Evolutionary conservation across 2,888 invertebrate genomes (phyloP).

Genomic region (Agrotis clavis): DNA sequence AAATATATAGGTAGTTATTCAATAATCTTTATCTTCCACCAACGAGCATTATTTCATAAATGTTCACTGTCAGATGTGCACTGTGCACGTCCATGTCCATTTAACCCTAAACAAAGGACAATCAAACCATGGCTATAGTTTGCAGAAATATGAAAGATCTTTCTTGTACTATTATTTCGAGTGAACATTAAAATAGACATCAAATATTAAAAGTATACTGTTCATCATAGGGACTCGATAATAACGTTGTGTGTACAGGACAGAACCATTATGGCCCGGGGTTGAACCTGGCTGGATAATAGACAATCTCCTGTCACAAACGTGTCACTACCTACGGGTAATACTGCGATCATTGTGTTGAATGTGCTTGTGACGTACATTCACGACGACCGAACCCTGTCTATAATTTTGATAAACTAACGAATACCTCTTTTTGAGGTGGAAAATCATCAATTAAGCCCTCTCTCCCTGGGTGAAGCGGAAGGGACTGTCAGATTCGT

Average conservation of each 20-base stretch:
- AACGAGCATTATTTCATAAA: too few relatives aligned
- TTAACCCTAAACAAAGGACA: too few relatives aligned
- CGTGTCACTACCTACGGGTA: not conserved
- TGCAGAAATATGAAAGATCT: too few relatives aligned
- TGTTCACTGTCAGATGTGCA: too few relatives aligned
- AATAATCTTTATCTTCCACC: too few relatives aligned
- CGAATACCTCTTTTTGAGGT: not conserved
- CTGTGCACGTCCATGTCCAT: too few relatives aligned
- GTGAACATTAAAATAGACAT: not conserved
- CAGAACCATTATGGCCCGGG: not conserved
- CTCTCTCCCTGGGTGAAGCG: too few relatives aligned
- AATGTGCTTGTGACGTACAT: not conserved
- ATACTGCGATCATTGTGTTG: not conserved
- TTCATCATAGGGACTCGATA: not conserved
- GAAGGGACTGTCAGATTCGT: too few relatives aligned
- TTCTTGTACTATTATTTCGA: not conserved
- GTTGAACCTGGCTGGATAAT: conserved; percentile 10
- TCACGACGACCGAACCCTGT: not conserved
- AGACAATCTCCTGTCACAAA: conserved; percentile 23
- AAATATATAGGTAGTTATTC: too few relatives aligned
- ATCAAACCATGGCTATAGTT: too few relatives aligned
- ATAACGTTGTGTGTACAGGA: conserved; percentile 1
- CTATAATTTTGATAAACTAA: not conserved
- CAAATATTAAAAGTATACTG: conserved; percentile 12
- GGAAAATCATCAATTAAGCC: too few relatives aligned